Evolutionary conservation across 2,113 vertebrate species (phyloP), one percentile per base, ranked within the genome.

Genomic region (Nannobrachium achirus): DNA sequence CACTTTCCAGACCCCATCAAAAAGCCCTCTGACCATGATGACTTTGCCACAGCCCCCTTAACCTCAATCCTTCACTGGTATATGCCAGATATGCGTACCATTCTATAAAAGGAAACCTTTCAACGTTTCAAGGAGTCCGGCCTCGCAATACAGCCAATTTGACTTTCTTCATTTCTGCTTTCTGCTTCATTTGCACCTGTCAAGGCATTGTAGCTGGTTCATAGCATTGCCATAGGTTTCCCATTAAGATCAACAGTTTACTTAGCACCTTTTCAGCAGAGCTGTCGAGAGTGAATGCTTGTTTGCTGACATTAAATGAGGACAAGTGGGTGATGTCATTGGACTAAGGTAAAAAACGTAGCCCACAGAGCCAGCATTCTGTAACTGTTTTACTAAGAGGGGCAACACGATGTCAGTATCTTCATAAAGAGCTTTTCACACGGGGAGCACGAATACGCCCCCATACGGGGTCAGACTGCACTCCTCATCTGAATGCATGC

Each of bases 51-150:
- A 76, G 41, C 39, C 10, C 39, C 10, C 20, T 65, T 66, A 56
- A 57, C 56, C 73, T 70, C 76, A 55, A 40, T 33, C 42, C 10
- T 25, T 67, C 75, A 65, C 65, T 76, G 75, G 78, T 69, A 69
- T 63, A 62, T 76, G 71, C 80, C 78, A 89, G 81, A 83, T 79
- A 69, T 45, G 66, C 62, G 59, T 67, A 63, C 73, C 69, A 78
- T 58, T 78, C 88, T 86, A 80, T 88, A 86, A 79, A 87, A 81
- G 79, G 85, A 81, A 60, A 71, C 71, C 56, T 71, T 82, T 59
- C 18, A 6, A 76, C 64, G 48, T 70, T 81, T 76, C 63, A 8
- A 53, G 38, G 48, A 49, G 64, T 63, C 61, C 60, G 39, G 71
- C 41, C 18, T 58, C 16, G 9, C 71, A 53, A 44, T 63, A 58